Evolutionary conservation across 2,113 vertebrate genomes (phyloP), one percentile per base, ranked within the genome.

Genomic region (Tichodroma muraria): DNA sequence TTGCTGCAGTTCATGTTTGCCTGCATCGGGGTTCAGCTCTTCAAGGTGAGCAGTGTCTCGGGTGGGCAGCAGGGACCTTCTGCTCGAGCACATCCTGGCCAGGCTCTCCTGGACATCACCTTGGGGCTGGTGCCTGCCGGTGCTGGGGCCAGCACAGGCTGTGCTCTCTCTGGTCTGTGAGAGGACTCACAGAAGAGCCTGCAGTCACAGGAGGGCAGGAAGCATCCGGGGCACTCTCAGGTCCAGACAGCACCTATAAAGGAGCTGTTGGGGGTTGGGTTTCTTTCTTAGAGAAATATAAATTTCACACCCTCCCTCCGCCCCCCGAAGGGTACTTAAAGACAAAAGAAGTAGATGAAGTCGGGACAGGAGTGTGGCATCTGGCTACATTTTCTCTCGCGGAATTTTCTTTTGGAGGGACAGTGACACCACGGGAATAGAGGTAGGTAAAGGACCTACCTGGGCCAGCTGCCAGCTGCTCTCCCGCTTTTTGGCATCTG

Each of bases 1-100:
- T 94, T 99, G 95, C 97, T 99, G 79, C 99, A 99, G 96, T 99
- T 99, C 97, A 99, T 99, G 97, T 99, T 99, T 14, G 98, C 99
- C 93, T 99, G 99, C 95, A 99, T 99, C 0, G 99, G 99, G 13
- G 99, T 99, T 10, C 99, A 99, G 79, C 99, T 99, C 31, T 99
- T 99, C 96, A 99, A 99, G 99, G 99, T 99, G 88, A 97, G 94
- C 11, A 1, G 13, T 23, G 56, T 44, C 54, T 52, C 37, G 19
- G 52, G 2, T 11, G 56, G 69, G 21, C 69, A 75, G 79, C 44
- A 76, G 61, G 31, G 35, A 33, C 0, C 4, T 64, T 44, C 70
- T 80, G 54, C 61, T 77, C 7, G 5, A 33, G 25, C 27, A 31
- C 22, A 7, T 49, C 20, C 66, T 65, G 59, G 31, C 8, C 22